These are phyloP conservation scores for Sogatella furcifera DNA, from an alignment of 1,140 invertebrate species.

Conservation along the genomic window DNA sequence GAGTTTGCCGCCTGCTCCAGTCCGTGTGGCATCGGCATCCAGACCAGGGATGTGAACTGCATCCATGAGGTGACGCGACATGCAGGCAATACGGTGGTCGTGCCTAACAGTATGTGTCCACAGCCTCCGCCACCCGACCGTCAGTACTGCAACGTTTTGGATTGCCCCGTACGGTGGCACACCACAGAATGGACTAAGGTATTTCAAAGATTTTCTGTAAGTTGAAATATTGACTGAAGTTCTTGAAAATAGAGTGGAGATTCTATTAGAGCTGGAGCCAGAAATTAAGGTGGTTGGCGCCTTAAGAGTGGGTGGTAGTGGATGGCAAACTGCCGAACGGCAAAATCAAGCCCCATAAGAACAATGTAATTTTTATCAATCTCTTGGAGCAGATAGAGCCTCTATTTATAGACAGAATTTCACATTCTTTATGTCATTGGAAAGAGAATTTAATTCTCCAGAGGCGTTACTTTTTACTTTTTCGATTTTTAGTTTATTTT, in stretches of 20 bases:
- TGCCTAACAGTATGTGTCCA: conserved; percentile 82
- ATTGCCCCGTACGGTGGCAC: conserved; percentile 83
- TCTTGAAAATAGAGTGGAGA: conserved; percentile 1
- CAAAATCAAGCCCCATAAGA: too few relatives aligned
- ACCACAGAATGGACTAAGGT: conserved; percentile 71
- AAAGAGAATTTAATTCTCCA: too few relatives aligned
- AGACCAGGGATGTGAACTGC: conserved; percentile 77
- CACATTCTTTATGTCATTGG: too few relatives aligned
- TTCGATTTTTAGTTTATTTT: too few relatives aligned
- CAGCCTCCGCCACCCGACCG: conserved; percentile 73
- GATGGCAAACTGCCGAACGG: too few relatives aligned
- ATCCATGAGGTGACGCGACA: conserved; percentile 85
- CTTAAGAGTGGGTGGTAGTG: too few relatives aligned
- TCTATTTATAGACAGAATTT: too few relatives aligned
- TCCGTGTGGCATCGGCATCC: conserved; percentile 65
- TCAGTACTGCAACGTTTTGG: conserved; percentile 82
- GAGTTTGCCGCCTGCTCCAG: conserved; percentile 56
- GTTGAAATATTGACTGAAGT: too few relatives aligned
- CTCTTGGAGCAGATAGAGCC: too few relatives aligned
- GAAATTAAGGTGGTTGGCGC: too few relatives aligned
- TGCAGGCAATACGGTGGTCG: conserved; percentile 71
- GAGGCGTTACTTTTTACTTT: too few relatives aligned
- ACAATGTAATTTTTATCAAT: too few relatives aligned
- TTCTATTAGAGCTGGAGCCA: neutral
- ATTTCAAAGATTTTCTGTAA: conserved; percentile 2